phyloP scores from a whole-genome alignment of 2,113 vertebrate genomes.

The Hippolais icterina region DNA sequence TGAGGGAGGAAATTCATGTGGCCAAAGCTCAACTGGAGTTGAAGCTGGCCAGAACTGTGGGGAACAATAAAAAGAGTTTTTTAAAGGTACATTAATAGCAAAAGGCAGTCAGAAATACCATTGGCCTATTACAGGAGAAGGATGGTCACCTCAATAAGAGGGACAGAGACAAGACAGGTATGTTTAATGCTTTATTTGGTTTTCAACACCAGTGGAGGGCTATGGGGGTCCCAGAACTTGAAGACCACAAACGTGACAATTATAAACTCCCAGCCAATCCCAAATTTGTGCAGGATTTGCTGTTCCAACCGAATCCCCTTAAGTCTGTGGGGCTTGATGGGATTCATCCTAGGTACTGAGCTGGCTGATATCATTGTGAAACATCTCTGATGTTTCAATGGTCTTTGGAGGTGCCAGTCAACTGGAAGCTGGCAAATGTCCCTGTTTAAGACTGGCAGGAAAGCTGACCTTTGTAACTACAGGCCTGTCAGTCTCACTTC shows the following conservation, averaged over 20 bases:
- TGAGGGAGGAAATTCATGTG: not conserved
- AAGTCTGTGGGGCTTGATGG: not conserved
- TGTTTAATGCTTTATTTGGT: not conserved
- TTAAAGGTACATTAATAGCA: rapidly evolving
- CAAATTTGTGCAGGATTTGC: not conserved
- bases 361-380: not conserved
- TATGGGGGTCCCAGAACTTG: not conserved
- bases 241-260: not conserved
- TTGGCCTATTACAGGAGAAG: not conserved
- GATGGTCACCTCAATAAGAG: not conserved
- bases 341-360: not conserved
- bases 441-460: not conserved
- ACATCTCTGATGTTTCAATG: not conserved
- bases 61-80: not conserved
- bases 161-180: not conserved
- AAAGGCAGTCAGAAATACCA: not conserved
- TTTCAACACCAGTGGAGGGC: not conserved
- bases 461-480: not conserved
- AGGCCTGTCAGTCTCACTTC: not conserved
- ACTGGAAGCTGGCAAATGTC: not conserved
- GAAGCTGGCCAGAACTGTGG: not conserved
- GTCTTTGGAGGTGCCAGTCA: not conserved
- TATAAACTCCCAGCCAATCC: not conserved
- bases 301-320: not conserved
- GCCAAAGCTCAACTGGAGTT: not conserved